A percentile compares a stretch with the other conserved stretches of the same genome.
phyloP scores from a whole-genome alignment of 2,797 vertebrate genomes.

The Pitangus sulphuratus region DNA sequence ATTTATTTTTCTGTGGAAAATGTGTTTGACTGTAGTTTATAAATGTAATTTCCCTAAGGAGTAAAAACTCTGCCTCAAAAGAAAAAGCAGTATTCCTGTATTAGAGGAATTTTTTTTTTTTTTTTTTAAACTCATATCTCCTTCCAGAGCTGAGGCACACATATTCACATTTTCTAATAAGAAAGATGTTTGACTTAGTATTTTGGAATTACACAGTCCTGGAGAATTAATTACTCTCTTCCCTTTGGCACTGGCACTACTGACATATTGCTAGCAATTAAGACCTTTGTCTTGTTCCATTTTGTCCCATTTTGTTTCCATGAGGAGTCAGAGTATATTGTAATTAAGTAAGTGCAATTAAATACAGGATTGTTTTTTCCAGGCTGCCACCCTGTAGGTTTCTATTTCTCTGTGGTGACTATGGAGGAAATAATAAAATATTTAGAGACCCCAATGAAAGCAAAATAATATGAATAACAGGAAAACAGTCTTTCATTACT shows the following conservation, averaged over 20 bases:
- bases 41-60: background rate
- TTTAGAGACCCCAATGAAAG: background rate
- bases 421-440: background rate
- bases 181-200: background rate
- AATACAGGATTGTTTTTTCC: background rate
- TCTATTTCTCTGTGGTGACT: background rate
- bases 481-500: background rate
- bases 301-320: background rate
- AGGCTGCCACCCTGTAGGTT: background rate
- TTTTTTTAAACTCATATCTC: background rate
- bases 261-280: background rate
- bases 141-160: background rate
- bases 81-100: background rate
- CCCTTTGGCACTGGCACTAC: background rate
- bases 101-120: background rate
- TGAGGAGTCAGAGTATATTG: background rate
- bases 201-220: background rate
- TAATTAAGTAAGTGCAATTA: background rate
- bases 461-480: background rate
- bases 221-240: background rate
- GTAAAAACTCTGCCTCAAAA: background rate
- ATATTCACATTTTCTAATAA: background rate
- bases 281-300: background rate
- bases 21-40: background rate
- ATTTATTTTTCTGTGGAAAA: background rate